These are phyloP conservation scores for Proctacanthus coquilletti DNA, from an alignment of 1,140 invertebrate species.

Conservation along the genomic window DNA sequence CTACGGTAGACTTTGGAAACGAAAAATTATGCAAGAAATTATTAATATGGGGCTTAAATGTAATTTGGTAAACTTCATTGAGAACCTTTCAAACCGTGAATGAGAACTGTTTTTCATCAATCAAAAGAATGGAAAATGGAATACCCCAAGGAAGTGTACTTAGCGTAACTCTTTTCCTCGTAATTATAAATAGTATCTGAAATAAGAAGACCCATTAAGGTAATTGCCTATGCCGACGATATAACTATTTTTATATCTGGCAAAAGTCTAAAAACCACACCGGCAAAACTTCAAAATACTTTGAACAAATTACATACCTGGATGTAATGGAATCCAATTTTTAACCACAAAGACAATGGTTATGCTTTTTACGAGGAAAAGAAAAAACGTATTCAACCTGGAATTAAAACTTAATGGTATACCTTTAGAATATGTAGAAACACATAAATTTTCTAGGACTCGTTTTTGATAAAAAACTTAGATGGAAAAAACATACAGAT, in stretches of 20 bases:
- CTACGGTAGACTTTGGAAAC: constrained; percentile 13
- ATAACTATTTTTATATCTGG: background rate
- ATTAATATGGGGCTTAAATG: constrained; percentile 4
- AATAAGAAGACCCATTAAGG: background rate
- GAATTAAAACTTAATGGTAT: background rate
- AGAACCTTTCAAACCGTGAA: constrained; percentile 7
- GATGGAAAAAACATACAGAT: no score
- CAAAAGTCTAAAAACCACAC: background rate
- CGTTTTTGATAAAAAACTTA: constrained; percentile 1
- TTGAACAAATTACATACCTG: background rate
- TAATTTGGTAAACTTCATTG: constrained; percentile 6
- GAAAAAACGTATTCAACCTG: background rate
- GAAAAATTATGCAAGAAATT: constrained; percentile 7
- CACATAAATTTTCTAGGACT: constrained; percentile 1
- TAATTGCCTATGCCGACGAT: background rate
- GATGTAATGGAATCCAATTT: background rate
- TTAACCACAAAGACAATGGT: background rate
- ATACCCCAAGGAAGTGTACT: constrained; percentile 4
- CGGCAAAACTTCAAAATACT: background rate
- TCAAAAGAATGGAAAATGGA: constrained; percentile 5
- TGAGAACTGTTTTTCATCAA: constrained; percentile 1
- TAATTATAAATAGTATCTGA: background rate
- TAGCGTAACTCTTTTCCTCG: background rate
- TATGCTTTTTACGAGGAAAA: constrained; percentile 1
- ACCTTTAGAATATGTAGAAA: background rate